These are phyloP conservation scores for Heliconius hewitsoni DNA, from an alignment of 1,140 invertebrate genomes.

Conservation along the genomic window DNA sequence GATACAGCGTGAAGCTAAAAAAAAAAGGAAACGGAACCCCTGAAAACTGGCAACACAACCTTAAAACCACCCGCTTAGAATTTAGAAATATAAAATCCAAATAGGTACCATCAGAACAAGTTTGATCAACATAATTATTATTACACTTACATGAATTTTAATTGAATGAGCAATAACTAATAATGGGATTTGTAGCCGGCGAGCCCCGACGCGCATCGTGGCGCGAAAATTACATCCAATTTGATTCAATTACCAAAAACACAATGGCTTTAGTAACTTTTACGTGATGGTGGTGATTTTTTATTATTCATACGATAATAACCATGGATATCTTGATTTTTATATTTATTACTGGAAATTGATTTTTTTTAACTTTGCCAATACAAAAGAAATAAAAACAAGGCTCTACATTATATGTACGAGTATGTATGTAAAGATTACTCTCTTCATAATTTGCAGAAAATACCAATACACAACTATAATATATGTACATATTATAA, in stretches of 20 bases:
- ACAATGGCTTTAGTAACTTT: conserved; percentile 1
- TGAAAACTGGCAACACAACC: background rate
- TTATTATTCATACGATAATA: background rate
- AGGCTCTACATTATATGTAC: too few relatives aligned
- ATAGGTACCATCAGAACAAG: conserved; percentile 20
- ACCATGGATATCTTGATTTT: background rate
- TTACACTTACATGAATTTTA: conserved; percentile 38
- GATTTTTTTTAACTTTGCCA: background rate
- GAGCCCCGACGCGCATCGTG: conserved; percentile 31
- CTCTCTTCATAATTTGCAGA: too few relatives aligned
- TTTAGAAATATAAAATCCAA: conserved; percentile 24
- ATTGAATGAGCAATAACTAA: conserved; percentile 40
- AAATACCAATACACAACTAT: too few relatives aligned
- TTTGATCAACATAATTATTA: conserved; percentile 37
- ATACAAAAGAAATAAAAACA: background rate
- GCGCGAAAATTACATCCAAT: conserved; percentile 38
- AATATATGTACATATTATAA: background rate
- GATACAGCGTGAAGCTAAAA: too few relatives aligned
- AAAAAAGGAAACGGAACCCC: background rate
- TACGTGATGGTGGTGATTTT: background rate
- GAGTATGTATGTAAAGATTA: too few relatives aligned
- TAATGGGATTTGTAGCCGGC: conserved; percentile 30
- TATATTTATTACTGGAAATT: background rate
- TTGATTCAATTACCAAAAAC: conserved; percentile 38
- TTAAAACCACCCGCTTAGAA: conserved; percentile 19